phyloP scores from a whole-genome alignment of 2,113 vertebrate species.

The Ascaphus truei region DNA sequence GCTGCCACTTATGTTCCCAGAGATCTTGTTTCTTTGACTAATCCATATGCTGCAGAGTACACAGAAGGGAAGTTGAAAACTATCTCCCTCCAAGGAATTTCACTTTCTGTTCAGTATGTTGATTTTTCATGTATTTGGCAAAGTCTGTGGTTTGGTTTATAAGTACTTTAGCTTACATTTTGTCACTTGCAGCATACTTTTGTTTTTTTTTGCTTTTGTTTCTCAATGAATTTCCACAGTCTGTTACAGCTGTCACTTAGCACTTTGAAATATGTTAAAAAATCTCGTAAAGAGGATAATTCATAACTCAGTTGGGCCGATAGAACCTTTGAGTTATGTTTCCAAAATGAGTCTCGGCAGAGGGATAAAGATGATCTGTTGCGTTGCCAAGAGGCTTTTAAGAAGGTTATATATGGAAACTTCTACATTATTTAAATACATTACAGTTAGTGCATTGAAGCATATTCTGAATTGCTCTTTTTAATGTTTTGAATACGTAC shows the following conservation, averaged over 20 bases:
- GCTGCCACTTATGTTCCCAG: neutral
- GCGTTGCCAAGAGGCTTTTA: constrained; percentile 20
- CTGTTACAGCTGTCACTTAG: constrained; percentile 37
- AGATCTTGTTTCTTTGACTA: constrained; percentile 12
- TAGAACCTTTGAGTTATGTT: constrained; percentile 30
- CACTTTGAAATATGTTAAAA: constrained; percentile 32
- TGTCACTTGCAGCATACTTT: constrained; percentile 5
- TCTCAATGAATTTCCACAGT: constrained; percentile 31
- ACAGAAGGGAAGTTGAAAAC: constrained; percentile 14
- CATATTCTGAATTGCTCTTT: constrained; percentile 1
- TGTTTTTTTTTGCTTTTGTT: constrained; percentile 28
- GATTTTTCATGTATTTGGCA: constrained; percentile 9
- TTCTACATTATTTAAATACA: constrained; percentile 20
- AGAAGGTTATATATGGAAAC: constrained; percentile 15
- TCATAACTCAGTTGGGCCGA: constrained; percentile 31
- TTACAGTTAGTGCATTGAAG: constrained; percentile 1
- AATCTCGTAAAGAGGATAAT: constrained; percentile 29
- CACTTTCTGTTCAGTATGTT: constrained; percentile 10
- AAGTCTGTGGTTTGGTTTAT: constrained; percentile 6
- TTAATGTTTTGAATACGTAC: neutral
- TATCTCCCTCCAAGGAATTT: neutral
- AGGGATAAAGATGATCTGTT: constrained; percentile 33
- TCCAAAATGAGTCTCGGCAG: constrained; percentile 34
- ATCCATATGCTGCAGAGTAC: constrained; percentile 17
- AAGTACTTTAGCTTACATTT: constrained; percentile 9